A percentile compares a stretch with the other conserved stretches of the same genome.
phyloP scores from a whole-genome alignment of 2,888 invertebrate species.

The Diadegma fenestrale region DNA sequence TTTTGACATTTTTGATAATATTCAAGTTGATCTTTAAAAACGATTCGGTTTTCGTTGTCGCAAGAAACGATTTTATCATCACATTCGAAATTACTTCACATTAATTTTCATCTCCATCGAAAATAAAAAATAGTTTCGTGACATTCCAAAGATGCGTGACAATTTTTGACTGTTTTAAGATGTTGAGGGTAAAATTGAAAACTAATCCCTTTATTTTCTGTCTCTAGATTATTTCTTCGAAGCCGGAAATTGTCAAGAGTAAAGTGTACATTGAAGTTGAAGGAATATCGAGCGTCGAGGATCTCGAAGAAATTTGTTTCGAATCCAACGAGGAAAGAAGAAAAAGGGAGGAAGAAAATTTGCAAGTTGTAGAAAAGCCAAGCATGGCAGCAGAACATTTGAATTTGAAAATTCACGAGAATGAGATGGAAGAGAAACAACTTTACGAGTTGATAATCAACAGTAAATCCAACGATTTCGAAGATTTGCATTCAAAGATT shows the following conservation, averaged over 20 bases:
- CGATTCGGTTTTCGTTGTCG: too few species aligned
- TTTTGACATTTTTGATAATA: too few species aligned
- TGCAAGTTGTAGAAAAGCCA: neutral
- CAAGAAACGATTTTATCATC: too few species aligned
- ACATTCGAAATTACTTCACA: too few species aligned
- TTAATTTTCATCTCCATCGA: too few species aligned
- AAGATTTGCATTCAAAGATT: conserved; percentile 8
- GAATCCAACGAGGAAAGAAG: conserved; percentile 11
- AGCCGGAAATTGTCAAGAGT: conserved; percentile 38
- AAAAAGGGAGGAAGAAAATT: conserved; percentile 1
- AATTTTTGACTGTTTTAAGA: too few species aligned
- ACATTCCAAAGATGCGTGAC: too few species aligned
- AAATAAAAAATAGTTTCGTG: too few species aligned
- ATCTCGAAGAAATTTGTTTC: conserved; percentile 40
- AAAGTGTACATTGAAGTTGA: conserved; percentile 40
- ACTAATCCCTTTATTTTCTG: too few species aligned
- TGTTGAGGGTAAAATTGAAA: too few species aligned
- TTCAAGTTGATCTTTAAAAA: too few species aligned
- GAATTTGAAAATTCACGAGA: conserved; percentile 62
- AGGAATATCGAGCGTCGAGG: conserved; percentile 50
- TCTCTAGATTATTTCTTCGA: conserved; percentile 3
- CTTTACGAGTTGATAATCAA: conserved; percentile 80
- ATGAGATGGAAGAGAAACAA: conserved; percentile 77
- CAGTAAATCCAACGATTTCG: conserved; percentile 66
- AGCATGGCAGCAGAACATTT: conserved; percentile 34